A percentile compares a stretch with the other conserved stretches of the same genome.
Evolutionary conservation across 2,797 vertebrate species (phyloP).

Genomic region (Sebastes kiyomatsui): DNA sequence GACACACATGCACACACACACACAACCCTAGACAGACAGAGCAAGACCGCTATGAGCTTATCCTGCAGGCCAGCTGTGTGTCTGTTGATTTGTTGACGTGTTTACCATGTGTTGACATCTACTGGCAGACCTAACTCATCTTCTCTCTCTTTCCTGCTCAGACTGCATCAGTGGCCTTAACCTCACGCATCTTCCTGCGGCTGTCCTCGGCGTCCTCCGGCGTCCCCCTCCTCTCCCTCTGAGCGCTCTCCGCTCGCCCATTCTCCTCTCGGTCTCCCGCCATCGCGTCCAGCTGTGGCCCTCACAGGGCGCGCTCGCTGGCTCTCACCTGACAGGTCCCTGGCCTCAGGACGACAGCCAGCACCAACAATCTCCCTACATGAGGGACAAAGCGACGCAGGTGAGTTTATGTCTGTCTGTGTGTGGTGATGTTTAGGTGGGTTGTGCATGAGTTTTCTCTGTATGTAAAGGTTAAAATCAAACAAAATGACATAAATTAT

Average conservation of each 20-base stretch:
- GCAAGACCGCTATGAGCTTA: constrained; percentile 39
- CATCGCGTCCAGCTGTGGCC: constrained; percentile 88
- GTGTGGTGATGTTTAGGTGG: background rate
- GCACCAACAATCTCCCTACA: constrained; percentile 88
- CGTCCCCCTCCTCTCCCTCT: constrained; percentile 64
- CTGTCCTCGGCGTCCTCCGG: constrained; percentile 20
- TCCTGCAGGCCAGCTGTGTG: constrained; percentile 57
- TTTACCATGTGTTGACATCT: constrained; percentile 43
- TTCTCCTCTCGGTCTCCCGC: constrained; percentile 76
- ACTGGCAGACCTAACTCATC: background rate
- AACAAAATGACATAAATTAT: no score
- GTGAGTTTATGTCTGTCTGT: constrained; percentile 71
- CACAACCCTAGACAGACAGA: constrained; percentile 35
- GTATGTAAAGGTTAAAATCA: background rate
- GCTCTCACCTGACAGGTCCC: constrained; percentile 91
- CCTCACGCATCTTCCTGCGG: constrained; percentile 38
- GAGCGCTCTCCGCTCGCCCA: constrained; percentile 69
- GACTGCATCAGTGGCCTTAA: constrained; percentile 59
- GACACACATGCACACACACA: constrained; percentile 8
- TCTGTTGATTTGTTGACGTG: constrained; percentile 58
- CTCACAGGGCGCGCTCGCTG: constrained; percentile 89
- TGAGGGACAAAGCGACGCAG: constrained; percentile 99
- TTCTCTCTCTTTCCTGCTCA: constrained; percentile 33
- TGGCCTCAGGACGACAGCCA: constrained; percentile 95
- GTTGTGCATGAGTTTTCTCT: background rate